A percentile compares a stretch with the other conserved stretches of the same genome.
These are phyloP conservation scores for Telmatochromis brichardi DNA, from an alignment of 2,113 vertebrate genomes.

Conservation along the genomic window DNA sequence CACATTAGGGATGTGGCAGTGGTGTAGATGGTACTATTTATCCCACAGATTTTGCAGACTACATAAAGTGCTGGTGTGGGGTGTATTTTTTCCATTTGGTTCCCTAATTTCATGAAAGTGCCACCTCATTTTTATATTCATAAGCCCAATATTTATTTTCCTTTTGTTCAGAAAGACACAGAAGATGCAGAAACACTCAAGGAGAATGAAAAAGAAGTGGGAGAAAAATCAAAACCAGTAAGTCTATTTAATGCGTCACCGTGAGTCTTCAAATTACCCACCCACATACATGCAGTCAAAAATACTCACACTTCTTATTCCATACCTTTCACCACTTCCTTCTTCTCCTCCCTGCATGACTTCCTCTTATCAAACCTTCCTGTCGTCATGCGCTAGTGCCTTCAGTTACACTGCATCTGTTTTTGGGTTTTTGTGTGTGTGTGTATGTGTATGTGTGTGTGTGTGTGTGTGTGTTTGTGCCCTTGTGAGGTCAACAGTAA, in stretches of 20 bases:
- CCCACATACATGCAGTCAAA: not conserved
- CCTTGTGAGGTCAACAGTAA: conserved; percentile 39
- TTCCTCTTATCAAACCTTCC: not conserved
- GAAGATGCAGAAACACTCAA: not conserved
- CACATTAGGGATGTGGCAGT: not conserved
- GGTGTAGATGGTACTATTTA: not conserved
- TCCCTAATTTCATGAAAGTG: not conserved
- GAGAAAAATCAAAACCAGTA: conserved; percentile 22
- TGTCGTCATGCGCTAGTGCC: not conserved
- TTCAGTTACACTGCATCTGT: not conserved
- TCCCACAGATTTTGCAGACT: not conserved
- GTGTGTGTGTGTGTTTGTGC: not conserved
- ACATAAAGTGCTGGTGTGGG: not conserved
- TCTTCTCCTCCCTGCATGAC: not conserved
- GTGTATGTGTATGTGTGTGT: not conserved
- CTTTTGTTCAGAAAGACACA: conserved; percentile 26
- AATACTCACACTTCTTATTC: not conserved
- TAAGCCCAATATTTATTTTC: not conserved
- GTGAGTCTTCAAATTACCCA: not conserved
- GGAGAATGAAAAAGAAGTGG: not conserved
- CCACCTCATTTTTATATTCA: not conserved
- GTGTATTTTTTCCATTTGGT: not conserved
- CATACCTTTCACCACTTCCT: not conserved
- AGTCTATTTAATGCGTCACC: not conserved
- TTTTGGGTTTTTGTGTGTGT: not conserved